Conservation (phyloP, 2,113 vertebrate species). For the Rhombomys opimus region DNA sequence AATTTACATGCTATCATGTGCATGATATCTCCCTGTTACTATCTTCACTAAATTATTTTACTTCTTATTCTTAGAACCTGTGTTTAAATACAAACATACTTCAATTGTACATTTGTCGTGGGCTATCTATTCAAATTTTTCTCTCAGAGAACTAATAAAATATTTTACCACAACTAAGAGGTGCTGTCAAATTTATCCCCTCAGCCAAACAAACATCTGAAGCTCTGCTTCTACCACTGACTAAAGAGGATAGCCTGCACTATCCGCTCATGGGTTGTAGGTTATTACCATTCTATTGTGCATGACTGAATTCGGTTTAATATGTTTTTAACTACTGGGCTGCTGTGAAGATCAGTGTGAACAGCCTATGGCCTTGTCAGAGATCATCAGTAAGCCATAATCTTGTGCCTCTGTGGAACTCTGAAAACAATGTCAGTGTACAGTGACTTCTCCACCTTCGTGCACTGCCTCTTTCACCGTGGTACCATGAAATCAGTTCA, state of each 20-base stretch:
- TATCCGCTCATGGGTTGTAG: neutral
- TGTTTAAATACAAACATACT: neutral
- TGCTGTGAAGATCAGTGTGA: slow-evolving; percentile 42
- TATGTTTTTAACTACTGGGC: neutral
- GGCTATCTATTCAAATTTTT: neutral
- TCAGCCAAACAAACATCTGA: neutral
- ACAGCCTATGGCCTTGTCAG: neutral
- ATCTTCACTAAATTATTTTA: neutral
- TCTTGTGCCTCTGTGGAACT: neutral
- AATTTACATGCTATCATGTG: neutral
- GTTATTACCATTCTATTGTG: neutral
- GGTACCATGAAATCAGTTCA: slow-evolving; percentile 26
- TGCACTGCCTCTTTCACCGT: slow-evolving; percentile 37
- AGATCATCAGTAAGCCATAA: slow-evolving; percentile 11
- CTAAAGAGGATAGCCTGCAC: neutral
- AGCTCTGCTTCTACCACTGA: neutral
- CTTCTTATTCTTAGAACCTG: neutral
- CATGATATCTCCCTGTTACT: neutral
- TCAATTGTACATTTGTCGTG: neutral
- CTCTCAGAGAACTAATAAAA: neutral
- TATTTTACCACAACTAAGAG: neutral
- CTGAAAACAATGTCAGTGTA: neutral
- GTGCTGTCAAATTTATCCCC: neutral
- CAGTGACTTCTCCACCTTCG: neutral
- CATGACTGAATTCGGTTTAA: neutral